These are phyloP conservation scores for Phanerotoma sp. DNA, from an alignment of 2,888 invertebrate genomes.

Conservation along the genomic window DNA sequence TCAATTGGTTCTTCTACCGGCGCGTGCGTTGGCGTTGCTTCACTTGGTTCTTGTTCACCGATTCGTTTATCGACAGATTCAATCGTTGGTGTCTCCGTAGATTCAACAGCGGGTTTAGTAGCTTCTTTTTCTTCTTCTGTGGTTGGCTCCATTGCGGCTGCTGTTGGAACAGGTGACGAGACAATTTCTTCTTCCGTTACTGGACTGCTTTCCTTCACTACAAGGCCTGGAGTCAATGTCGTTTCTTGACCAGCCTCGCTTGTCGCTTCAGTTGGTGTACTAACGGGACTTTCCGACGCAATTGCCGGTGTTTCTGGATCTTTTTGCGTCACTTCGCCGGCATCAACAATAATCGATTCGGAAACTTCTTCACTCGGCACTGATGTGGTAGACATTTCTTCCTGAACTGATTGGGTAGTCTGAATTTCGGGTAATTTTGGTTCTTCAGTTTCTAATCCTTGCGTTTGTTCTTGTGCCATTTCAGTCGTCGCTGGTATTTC, in stretches of 20 bases:
- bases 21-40: constrained; percentile 13
- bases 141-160: too few relatives aligned
- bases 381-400: too few relatives aligned
- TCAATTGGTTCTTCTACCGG: constrained; percentile 12
- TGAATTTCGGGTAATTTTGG: too few relatives aligned
- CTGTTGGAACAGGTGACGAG: too few relatives aligned
- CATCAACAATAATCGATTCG: neutral
- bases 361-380: constrained; percentile 11
- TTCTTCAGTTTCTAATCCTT: constrained; percentile 19
- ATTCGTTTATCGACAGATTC: constrained; percentile 14
- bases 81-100: neutral
- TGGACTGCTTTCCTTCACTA: neutral
- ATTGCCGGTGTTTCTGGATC: neutral
- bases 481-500: constrained; percentile 18
- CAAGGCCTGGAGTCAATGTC: constrained; percentile 1
- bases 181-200: neutral
- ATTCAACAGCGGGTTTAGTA: neutral
- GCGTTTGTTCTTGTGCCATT: constrained; percentile 17
- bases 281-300: neutral
- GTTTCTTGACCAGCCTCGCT: too few relatives aligned
- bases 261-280: constrained; percentile 7
- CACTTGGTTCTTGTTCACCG: constrained; percentile 1
- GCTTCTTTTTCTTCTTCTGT: too few relatives aligned
- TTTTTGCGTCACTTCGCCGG: neutral
- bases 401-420: too few relatives aligned